phyloP scores from a whole-genome alignment of 2,113 vertebrate genomes.

The Oncorhynchus masou region DNA sequence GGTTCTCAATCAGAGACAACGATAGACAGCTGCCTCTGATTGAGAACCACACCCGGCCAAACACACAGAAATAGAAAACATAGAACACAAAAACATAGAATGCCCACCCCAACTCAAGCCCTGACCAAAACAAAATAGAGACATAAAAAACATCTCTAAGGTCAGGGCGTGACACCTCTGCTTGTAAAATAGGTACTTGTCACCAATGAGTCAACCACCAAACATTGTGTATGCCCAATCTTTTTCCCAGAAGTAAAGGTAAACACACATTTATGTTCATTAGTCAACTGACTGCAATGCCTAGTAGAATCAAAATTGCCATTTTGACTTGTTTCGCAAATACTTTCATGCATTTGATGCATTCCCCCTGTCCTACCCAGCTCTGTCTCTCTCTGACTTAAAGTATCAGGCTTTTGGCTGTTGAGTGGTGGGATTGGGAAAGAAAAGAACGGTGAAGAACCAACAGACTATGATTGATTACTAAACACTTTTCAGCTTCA shows the following conservation, averaged over 20 bases:
- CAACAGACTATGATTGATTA: constrained; percentile 11
- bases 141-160: too few relatives aligned
- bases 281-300: constrained; percentile 54
- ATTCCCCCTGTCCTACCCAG: constrained; percentile 8
- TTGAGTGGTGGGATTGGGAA: constrained; percentile 1
- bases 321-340: constrained; percentile 6
- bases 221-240: constrained; percentile 54
- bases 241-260: constrained; percentile 57
- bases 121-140: too few relatives aligned
- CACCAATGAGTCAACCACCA: constrained; percentile 58
- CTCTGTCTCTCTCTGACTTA: neutral
- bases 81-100: too few relatives aligned
- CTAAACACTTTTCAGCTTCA: constrained; percentile 22
- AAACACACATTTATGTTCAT: constrained; percentile 58
- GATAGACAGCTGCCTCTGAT: too few relatives aligned
- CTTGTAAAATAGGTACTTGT: constrained; percentile 53
- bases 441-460: constrained; percentile 5
- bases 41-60: too few relatives aligned
- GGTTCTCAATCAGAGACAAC: too few relatives aligned
- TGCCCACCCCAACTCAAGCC: too few relatives aligned
- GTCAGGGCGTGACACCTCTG: neutral
- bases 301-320: constrained; percentile 52
- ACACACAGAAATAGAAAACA: too few relatives aligned
- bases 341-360: constrained; percentile 1
- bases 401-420: neutral